Evolutionary conservation across 2,113 vertebrate species (phyloP).

Genomic region (Serilophus lunatus): DNA sequence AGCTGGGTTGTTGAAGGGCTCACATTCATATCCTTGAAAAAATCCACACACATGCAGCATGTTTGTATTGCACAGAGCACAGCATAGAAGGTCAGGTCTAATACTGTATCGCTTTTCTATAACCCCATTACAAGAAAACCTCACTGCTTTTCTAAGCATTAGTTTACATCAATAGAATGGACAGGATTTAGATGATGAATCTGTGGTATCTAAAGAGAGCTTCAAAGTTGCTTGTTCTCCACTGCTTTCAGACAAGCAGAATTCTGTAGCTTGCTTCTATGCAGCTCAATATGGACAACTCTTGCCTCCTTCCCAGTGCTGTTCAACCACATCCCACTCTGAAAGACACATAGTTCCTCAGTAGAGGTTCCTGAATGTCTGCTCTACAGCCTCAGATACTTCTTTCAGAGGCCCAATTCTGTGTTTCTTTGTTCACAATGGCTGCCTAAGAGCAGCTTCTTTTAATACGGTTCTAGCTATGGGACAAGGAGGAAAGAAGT

Average conservation of each 20-base stretch:
- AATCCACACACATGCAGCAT: background rate
- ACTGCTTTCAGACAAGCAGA: background rate
- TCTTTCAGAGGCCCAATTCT: background rate
- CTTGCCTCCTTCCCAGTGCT: background rate
- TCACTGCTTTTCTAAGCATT: background rate
- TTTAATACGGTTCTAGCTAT: background rate
- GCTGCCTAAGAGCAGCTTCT: background rate
- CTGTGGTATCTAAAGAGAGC: background rate
- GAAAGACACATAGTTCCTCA: background rate
- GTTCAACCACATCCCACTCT: background rate
- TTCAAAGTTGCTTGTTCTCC: background rate
- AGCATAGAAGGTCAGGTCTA: background rate
- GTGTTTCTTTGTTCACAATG: background rate
- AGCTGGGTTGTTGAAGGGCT: conserved; percentile 71
- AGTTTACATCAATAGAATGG: background rate
- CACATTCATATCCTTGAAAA: conserved; percentile 66
- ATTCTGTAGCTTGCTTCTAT: background rate
- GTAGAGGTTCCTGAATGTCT: background rate
- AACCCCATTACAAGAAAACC: background rate
- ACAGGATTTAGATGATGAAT: background rate
- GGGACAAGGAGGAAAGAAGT: background rate
- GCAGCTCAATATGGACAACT: background rate
- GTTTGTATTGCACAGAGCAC: background rate
- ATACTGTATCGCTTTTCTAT: background rate
- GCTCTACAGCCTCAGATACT: background rate